Base-by-base conservation (phyloP, 2,888 invertebrate species). In the Netelia fuscicornis region DNA sequence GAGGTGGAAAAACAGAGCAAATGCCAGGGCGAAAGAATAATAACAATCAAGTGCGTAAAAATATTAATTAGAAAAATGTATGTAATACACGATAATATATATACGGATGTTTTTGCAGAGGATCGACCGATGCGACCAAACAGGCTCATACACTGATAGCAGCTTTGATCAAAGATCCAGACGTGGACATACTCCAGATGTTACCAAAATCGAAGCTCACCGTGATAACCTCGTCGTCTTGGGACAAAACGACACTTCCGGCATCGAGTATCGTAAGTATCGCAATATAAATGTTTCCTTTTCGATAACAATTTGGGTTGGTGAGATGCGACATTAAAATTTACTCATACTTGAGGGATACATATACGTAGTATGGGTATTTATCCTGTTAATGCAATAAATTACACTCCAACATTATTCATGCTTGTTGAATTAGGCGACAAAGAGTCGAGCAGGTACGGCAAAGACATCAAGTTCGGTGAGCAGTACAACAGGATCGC, bases 1-100 rank as follows among this genome's bases (percentile, higher is more conserved):
- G 99, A 99, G 94, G 98, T 99, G 37, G 99, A 99, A 94, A 99
- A 99, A 94, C 98, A 99, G 94, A 97, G 97, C 93, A 98, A 98
- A 94, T 97, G 98, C 5, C 98, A 98, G 94, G 98, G 97, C 79
- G 98, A 99, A 94, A 95, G 99, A 89, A 97, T 97, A 91, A 98
- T 99, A 88, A 98, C 98, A 60, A 98, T 99, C 92, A 98, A 98
- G 97, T 97, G 92, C 94, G 95, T 94, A 54, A n/a, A 56, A 72
- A 42, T 10, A 25, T 42, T 11, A 25, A 72, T 67, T 37, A 65
- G 60, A 2, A 42, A 62, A 75, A n/a, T n/a, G 3, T 13, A 42
- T 17, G n/a, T 11, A n/a, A 48, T 58, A 60, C 10, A 23, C 3
- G 25, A 64, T 71, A 70, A 8, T 23, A 52, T 75, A 58, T 87